These are phyloP conservation scores for Papilio polyxenes DNA, from an alignment of 1,140 invertebrate species.

Conservation along the genomic window DNA sequence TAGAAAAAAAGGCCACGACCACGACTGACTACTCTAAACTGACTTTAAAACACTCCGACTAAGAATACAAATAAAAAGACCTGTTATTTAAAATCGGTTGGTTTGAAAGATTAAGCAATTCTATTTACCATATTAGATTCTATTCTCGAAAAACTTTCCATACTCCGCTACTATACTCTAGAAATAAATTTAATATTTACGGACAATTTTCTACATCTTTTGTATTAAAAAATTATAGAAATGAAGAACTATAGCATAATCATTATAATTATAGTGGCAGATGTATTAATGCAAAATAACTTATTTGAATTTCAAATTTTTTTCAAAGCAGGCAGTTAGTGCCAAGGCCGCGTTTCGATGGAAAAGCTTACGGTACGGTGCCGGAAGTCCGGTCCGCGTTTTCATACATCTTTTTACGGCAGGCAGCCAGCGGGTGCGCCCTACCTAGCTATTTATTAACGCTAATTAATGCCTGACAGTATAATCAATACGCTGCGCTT, in stretches of 20 bases:
- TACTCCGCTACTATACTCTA: too few relatives aligned
- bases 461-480: conserved; percentile 36
- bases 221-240: not conserved
- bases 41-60: not conserved
- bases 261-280: not conserved
- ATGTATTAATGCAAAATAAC: not conserved
- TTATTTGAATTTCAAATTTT: conserved; percentile 35
- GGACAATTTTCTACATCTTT: not conserved
- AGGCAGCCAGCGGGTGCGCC: conserved; percentile 43
- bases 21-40: too few relatives aligned
- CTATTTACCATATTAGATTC: not conserved
- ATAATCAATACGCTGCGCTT: conserved; percentile 10
- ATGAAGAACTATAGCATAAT: not conserved
- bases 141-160: not conserved
- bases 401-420: conserved; percentile 57
- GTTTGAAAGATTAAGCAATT: not conserved
- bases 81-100: not conserved
- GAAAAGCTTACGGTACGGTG: conserved; percentile 50
- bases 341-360: conserved; percentile 35
- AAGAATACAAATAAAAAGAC: not conserved
- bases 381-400: conserved; percentile 65
- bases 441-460: conserved; percentile 45
- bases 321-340: not conserved
- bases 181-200: not conserved
- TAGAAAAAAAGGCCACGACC: too few relatives aligned